Conservation (phyloP, 1,140 invertebrate species). For the Cydia amplana region DNA sequence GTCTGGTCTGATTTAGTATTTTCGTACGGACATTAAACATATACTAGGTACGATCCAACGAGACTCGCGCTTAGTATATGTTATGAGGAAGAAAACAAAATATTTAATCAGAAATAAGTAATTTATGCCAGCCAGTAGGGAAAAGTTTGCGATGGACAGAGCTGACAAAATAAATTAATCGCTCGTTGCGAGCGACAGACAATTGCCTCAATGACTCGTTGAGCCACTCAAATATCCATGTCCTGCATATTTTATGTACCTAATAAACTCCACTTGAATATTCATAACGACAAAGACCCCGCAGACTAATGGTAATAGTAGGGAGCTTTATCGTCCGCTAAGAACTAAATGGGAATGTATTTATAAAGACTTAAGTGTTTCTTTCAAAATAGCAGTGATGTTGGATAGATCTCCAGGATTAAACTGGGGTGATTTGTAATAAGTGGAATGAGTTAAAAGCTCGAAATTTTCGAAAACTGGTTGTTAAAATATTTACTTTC, state of each 20-base stretch:
- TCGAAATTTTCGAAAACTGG: not conserved
- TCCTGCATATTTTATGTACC: conserved; percentile 33
- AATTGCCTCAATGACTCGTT: conserved; percentile 49
- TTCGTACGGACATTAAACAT: not conserved
- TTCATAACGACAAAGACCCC: conserved; percentile 16
- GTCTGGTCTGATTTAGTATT: not conserved
- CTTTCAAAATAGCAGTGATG: not conserved
- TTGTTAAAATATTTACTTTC: not conserved
- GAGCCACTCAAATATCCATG: conserved; percentile 37
- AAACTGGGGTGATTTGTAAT: not conserved
- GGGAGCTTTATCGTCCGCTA: conserved; percentile 7
- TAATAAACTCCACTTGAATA: conserved; percentile 33
- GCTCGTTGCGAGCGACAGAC: conserved; percentile 36
- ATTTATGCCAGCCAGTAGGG: conserved; percentile 13
- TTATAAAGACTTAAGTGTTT: not conserved
- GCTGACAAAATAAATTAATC: conserved; percentile 51
- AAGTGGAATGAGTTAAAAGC: not conserved
- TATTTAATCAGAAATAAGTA: not conserved
- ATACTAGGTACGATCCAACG: not conserved
- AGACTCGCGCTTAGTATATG: conserved; percentile 3
- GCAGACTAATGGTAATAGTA: not conserved
- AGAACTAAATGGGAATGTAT: conserved; percentile 12
- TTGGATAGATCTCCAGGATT: not conserved
- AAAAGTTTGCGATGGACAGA: conserved; percentile 23
- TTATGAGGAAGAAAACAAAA: conserved; percentile 22